Percentiles rank a stretch among this genome's conserved stretches.
Conservation (phyloP, 2,888 invertebrate species). For the Eristalis tenax region DNA sequence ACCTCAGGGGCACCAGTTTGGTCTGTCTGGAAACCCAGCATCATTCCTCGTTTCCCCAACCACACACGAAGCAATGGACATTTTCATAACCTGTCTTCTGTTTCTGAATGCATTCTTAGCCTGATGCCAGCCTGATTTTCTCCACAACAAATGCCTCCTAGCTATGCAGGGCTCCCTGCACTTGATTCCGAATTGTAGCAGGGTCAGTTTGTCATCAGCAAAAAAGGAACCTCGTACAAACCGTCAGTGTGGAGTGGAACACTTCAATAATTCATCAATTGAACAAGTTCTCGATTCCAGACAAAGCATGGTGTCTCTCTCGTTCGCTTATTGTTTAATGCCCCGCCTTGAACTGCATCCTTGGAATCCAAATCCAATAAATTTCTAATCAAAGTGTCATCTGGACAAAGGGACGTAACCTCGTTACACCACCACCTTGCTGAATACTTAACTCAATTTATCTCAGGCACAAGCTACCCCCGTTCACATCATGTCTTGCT, state of each 20-base stretch:
- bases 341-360: slow-evolving; percentile 2
- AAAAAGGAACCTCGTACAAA: no score
- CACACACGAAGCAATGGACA: no score
- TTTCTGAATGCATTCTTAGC: no score
- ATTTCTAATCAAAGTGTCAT: slow-evolving; percentile 39
- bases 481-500: background rate
- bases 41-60: no score
- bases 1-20: no score
- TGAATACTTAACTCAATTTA: slow-evolving; percentile 35
- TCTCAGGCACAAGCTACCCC: slow-evolving; percentile 30
- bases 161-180: no score
- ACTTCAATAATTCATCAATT: background rate
- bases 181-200: no score
- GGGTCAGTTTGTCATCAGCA: no score
- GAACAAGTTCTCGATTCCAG: background rate
- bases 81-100: no score
- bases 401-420: slow-evolving; percentile 9
- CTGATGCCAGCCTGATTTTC: no score
- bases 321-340: background rate
- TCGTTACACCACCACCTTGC: slow-evolving; percentile 31
- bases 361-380: slow-evolving; percentile 38
- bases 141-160: no score
- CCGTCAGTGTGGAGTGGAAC: background rate
- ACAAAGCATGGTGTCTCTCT: background rate
- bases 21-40: no score